A percentile compares a stretch with the other conserved stretches of the same genome.
phyloP scores from a whole-genome alignment of 2,113 vertebrate species.

The Lepus europaeus region DNA sequence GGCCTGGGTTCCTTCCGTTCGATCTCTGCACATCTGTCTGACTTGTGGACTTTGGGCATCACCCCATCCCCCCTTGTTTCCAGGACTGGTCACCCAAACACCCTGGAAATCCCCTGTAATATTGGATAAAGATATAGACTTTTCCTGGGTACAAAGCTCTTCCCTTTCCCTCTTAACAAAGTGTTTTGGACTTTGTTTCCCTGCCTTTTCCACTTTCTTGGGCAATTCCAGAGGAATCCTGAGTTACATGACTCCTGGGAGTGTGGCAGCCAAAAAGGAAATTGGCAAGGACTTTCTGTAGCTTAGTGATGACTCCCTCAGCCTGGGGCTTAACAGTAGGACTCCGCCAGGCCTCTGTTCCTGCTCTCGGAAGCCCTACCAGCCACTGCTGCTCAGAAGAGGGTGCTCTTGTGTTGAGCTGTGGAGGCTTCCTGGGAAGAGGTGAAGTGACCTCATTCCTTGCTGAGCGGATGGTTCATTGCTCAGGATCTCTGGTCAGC shows the following conservation, averaged over 20 bases:
- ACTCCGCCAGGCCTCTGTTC: not conserved
- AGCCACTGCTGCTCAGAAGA: slow-evolving; percentile 76
- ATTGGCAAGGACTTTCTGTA: not conserved
- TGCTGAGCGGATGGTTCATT: slow-evolving; percentile 71
- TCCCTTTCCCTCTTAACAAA: not conserved
- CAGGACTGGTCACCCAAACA: not conserved
- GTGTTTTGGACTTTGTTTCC: not conserved
- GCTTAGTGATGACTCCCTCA: not conserved
- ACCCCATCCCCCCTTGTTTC: fast-evolving
- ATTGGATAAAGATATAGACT: not conserved
- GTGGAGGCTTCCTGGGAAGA: slow-evolving; percentile 48
- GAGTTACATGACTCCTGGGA: fast-evolving
- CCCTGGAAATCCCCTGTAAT: not conserved
- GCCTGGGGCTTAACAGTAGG: fast-evolving
- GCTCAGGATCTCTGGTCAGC: slow-evolving; percentile 63
- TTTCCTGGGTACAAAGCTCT: not conserved
- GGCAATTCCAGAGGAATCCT: not conserved
- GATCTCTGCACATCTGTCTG: not conserved
- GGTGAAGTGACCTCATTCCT: not conserved
- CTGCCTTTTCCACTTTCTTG: no score
- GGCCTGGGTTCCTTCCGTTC: not conserved
- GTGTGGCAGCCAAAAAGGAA: no score
- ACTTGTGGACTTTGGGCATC: not conserved
- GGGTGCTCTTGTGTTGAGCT: slow-evolving; percentile 73
- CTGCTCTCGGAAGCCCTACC: not conserved